Conservation (phyloP, 2,888 invertebrate genomes). For the Carcina quercana region DNA sequence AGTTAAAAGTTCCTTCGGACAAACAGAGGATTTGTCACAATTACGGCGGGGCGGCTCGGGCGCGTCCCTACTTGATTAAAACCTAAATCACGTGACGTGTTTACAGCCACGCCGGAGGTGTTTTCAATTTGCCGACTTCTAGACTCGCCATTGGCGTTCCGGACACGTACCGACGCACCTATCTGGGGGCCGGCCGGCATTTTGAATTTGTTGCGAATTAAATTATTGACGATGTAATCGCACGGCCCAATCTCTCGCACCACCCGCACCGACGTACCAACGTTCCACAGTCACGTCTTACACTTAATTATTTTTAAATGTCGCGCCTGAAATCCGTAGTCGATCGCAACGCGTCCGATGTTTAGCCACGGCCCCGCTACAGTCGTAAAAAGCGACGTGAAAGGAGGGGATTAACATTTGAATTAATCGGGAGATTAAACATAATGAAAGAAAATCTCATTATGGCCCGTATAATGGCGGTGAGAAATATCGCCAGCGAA, state of each 20-base stretch:
- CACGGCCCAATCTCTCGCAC: constrained; percentile 41
- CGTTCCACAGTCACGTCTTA: constrained; percentile 52
- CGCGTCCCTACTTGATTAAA: constrained; percentile 74
- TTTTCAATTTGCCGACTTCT: constrained; percentile 72
- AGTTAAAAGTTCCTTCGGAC: constrained; percentile 73
- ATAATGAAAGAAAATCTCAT: constrained; percentile 76
- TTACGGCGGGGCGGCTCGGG: constrained; percentile 67
- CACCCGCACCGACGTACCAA: constrained; percentile 23
- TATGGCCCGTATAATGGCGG: constrained; percentile 68
- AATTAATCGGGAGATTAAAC: constrained; percentile 75
- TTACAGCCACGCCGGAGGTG: constrained; percentile 72
- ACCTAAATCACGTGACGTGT: constrained; percentile 76
- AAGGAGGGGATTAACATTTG: constrained; percentile 71
- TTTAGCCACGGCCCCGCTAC: constrained; percentile 52
- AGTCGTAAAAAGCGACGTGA: constrained; percentile 60
- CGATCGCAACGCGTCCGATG: constrained; percentile 40
- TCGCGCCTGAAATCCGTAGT: constrained; percentile 46
- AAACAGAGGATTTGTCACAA: constrained; percentile 76
- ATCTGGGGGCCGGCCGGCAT: constrained; percentile 61
- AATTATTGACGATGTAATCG: constrained; percentile 71
- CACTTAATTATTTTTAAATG: constrained; percentile 60
- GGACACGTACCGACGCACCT: constrained; percentile 66
- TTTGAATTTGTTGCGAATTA: constrained; percentile 73
- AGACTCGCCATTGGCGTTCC: constrained; percentile 66
- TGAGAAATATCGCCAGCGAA: constrained; percentile 61